Base-by-base conservation (phyloP, 2,797 vertebrate genomes). In the Thunnus albacares region DNA sequence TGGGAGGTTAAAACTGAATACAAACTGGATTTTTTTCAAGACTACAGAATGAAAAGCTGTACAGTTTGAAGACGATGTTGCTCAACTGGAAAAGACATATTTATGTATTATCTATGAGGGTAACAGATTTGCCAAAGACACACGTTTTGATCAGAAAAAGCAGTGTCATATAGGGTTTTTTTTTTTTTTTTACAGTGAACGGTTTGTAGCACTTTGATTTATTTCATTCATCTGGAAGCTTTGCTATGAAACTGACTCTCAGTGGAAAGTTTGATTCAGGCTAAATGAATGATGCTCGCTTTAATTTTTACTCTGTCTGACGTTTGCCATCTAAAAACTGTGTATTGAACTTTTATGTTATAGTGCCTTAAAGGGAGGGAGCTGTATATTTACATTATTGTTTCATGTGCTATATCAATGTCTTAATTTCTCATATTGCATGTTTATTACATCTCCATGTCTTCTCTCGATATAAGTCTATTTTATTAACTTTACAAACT, bases 141-240 rank as follows among this genome's bases (percentile, higher is more conserved):
- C 30, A 66, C 13, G 33, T 70, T 77, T 43, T 66, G 14, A 70
- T 74, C 13, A 65, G 28, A 80, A 51, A 79, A 20, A 68, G 33
- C 26, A 61, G 20, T 67, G 55, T 73, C 12, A 17, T 82, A 77
- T 65, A 59, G 60, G 41, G 28, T 5, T 30, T 30, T 30, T 30
- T 30, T 30, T 30, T 30, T 30, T 30, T 61, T 28, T 58, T 18
- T 58, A 80, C 77, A 82, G 67, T 87, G 71, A 89, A 86, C 85
- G n/a, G 51, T 87, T 91, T 81, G 77, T 81, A 88, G 93, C 93
- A 93, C 93, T 94, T 93, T 90, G 69, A 90, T 74, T 86, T 47
- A 43, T 68, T 87, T 89, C 67, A 67, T 79, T 79, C 69, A 78
- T 64, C 79, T 90, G 83, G 85, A 89, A 79, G 66, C 56, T 86